Base-by-base conservation (phyloP, 2,113 vertebrate genomes). In the Lonchura striata region DNA sequence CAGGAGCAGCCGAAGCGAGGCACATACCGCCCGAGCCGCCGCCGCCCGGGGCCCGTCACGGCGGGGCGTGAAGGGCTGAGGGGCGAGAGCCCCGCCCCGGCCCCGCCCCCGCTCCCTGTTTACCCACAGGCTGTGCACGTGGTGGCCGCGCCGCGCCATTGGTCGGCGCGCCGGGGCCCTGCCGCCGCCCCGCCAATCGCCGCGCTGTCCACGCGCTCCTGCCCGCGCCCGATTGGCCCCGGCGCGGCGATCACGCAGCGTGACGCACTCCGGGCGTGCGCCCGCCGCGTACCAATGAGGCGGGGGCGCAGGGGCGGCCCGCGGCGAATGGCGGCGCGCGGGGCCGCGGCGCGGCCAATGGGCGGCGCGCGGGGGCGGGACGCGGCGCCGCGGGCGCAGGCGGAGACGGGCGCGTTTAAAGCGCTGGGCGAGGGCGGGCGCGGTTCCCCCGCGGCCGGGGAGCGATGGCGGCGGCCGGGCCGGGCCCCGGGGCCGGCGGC, bases 61-160 rank as follows among this genome's bases (percentile, higher is more conserved):
- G 2, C 3, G 3, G 13, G 6, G 23, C 27, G 39, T 3, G 23
- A 15, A 1, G 3, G 3, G 3, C 7, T 7, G 21, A 46, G 16
- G 33, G 27, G 2, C 10, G 27, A 52, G 11, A 30, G 10, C 14
- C 5, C 28, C 49, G n/a, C 53, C 56, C 6, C 20, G 19, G 57
- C 5, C 24, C 63, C 72, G 21, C 78, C 86, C 83, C 75, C 15
- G 71, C 44, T 18, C 77, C 33, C 92, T 86, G 97, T 96, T 98
- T 98, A 97, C 89, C 88, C 97, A 97, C 95, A 31, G 42, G 91
- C 95, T 97, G 97, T 94, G 96, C 98, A 98, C 97, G 97, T 97
- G 97, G 96, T 56, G 70, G 83, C 85, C 11, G 35, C 13, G 33
- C 66, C 22, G 50, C 72, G 7, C 86, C 33, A 98, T 98, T 98